phyloP scores from a whole-genome alignment of 2,113 vertebrate genomes.

The Brachypodius melanocephalos region DNA sequence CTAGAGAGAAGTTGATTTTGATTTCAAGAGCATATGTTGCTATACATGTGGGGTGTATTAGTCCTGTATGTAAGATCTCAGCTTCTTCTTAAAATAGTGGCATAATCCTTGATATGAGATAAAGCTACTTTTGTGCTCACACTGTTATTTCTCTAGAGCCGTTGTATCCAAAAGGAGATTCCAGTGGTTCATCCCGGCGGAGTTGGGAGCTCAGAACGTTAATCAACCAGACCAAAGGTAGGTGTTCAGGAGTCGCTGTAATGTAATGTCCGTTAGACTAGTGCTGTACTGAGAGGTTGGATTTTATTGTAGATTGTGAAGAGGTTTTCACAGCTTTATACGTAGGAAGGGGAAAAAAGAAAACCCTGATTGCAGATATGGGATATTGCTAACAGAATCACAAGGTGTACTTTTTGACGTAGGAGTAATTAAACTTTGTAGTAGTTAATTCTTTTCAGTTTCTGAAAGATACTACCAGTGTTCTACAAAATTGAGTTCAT shows the following conservation, averaged over 20 bases:
- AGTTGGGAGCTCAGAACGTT: constrained; percentile 95
- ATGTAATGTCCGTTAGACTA: not conserved
- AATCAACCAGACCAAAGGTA: constrained; percentile 92
- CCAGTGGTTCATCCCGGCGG: constrained; percentile 75
- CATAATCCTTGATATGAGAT: not conserved
- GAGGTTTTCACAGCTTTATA: not conserved
- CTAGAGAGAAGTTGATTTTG: not conserved
- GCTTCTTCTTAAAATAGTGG: not conserved
- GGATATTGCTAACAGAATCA: not conserved
- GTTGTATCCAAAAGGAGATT: constrained; percentile 88
- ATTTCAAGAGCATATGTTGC: not conserved
- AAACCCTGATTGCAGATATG: not conserved
- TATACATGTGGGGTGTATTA: not conserved
- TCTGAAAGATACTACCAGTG: not conserved
- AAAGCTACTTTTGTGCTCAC: not conserved
- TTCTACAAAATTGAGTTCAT: not conserved
- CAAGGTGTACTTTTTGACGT: not conserved
- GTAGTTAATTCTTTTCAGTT: not conserved
- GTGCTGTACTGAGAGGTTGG: not conserved
- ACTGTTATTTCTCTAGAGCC: constrained; percentile 79
- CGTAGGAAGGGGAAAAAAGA: not conserved
- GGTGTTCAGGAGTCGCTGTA: not conserved
- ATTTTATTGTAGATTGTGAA: not conserved
- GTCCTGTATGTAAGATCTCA: not conserved
- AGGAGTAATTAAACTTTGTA: not conserved